Evolutionary conservation across 2,888 invertebrate species (phyloP).

Genomic region (Conops quadrifasciatus): DNA sequence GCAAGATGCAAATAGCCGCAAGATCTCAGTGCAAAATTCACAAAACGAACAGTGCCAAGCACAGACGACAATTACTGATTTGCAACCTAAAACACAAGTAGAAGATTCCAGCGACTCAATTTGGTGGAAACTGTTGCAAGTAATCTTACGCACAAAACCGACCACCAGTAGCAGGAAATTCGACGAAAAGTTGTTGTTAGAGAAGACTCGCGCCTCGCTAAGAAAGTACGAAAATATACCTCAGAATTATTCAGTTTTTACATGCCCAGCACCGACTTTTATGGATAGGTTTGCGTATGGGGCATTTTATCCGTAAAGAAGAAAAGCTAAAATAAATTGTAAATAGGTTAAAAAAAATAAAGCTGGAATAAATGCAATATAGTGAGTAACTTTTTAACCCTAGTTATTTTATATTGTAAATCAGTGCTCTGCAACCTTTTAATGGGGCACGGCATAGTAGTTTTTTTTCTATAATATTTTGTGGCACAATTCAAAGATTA

Average conservation of each 20-base stretch:
- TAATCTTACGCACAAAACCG: slow-evolving; percentile 67
- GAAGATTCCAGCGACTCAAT: slow-evolving; percentile 54
- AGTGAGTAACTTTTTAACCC: too few species aligned
- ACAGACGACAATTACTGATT: background rate
- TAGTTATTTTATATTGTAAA: too few species aligned
- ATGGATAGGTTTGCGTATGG: slow-evolving; percentile 59
- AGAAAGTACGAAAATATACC: slow-evolving; percentile 71
- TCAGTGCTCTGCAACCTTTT: too few species aligned
- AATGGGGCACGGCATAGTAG: too few species aligned
- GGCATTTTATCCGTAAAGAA: slow-evolving; percentile 53
- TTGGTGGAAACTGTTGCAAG: slow-evolving; percentile 70
- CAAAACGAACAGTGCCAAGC: background rate
- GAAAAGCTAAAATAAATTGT: slow-evolving; percentile 5
- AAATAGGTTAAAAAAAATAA: slow-evolving; percentile 16
- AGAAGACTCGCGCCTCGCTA: slow-evolving; percentile 71
- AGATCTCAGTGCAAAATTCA: background rate
- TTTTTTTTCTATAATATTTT: too few species aligned
- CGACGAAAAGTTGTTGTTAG: slow-evolving; percentile 74
- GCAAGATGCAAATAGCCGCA: slow-evolving; percentile 5
- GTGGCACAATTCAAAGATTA: too few species aligned
- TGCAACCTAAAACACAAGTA: background rate
- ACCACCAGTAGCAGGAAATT: slow-evolving; percentile 68
- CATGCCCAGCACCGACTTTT: slow-evolving; percentile 78
- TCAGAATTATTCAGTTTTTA: slow-evolving; percentile 74
- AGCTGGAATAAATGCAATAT: slow-evolving; percentile 9